Evolutionary conservation across 2,888 invertebrate species (phyloP).

Genomic region (Megastigmus dorsalis): DNA sequence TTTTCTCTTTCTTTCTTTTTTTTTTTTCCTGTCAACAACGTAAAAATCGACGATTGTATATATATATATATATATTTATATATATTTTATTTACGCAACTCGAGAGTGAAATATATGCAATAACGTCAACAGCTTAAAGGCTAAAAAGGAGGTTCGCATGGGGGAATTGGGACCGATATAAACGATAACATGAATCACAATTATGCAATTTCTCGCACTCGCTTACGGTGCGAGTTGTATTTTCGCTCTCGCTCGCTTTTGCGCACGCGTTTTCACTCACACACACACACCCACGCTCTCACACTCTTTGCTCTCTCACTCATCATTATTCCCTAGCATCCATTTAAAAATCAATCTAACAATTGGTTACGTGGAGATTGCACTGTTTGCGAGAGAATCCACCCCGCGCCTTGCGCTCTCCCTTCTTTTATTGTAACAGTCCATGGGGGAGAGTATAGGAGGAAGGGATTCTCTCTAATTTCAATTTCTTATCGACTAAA

Average conservation of each 20-base stretch:
- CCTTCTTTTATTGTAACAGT: slow-evolving; percentile 28
- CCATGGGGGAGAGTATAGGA: slow-evolving; percentile 43
- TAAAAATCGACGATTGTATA: slow-evolving; percentile 58
- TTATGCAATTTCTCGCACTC: slow-evolving; percentile 69
- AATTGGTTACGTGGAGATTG: slow-evolving; percentile 72
- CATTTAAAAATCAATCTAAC: slow-evolving; percentile 71
- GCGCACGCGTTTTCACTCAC: neutral
- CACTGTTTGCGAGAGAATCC: slow-evolving; percentile 66
- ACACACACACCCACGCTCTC: no score
- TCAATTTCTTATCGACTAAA: slow-evolving; percentile 57
- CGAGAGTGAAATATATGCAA: slow-evolving; percentile 68
- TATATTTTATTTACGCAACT: slow-evolving; percentile 61
- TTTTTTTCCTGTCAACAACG: slow-evolving; percentile 57
- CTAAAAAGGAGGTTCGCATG: slow-evolving; percentile 62
- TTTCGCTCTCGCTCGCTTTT: slow-evolving; percentile 24
- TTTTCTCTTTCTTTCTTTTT: slow-evolving; percentile 49
- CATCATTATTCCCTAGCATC: slow-evolving; percentile 62
- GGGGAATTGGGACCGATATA: slow-evolving; percentile 61
- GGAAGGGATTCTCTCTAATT: slow-evolving; percentile 63
- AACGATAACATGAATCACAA: slow-evolving; percentile 74
- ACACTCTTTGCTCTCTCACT: slow-evolving; percentile 3
- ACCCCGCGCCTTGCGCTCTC: slow-evolving; percentile 51
- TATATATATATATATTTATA: slow-evolving; percentile 49
- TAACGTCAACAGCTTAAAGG: slow-evolving; percentile 74
- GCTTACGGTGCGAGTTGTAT: slow-evolving; percentile 55